Conservation (phyloP, 2,888 invertebrate genomes). For the Thymelicus sylvestris region DNA sequence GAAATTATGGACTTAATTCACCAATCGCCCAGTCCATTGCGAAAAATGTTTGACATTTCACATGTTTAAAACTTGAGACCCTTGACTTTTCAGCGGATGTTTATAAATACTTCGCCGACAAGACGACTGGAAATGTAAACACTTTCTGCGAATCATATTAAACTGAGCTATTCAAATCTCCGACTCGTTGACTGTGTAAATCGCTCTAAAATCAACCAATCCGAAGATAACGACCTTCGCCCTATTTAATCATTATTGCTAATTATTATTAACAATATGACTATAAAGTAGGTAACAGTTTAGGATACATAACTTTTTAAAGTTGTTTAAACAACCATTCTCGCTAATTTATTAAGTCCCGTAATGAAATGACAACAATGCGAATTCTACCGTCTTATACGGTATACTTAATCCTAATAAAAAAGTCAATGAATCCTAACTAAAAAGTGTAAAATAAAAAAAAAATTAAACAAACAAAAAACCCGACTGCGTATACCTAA, state of each 20-base stretch:
- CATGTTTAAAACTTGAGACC: slow-evolving; percentile 19
- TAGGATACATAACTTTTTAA: no score
- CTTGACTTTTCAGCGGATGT: slow-evolving; percentile 32
- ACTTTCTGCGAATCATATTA: slow-evolving; percentile 34
- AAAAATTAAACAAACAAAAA: no score
- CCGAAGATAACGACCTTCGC: slow-evolving; percentile 27
- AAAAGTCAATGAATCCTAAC: no score
- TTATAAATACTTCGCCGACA: slow-evolving; percentile 34
- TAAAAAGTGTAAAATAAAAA: no score
- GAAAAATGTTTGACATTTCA: slow-evolving; percentile 24
- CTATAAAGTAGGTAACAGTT: no score
- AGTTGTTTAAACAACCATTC: no score
- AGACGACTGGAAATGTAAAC: slow-evolving; percentile 29
- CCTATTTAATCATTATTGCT: slow-evolving; percentile 26
- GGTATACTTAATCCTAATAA: no score
- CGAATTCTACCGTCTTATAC: no score
- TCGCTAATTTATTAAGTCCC: no score
- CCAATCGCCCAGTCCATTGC: background rate
- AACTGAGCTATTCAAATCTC: slow-evolving; percentile 9
- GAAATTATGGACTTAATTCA: background rate
- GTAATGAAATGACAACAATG: no score
- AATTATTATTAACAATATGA: no score
- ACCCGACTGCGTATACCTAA: no score
- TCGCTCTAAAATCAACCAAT: slow-evolving; percentile 19
- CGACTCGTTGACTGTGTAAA: slow-evolving; percentile 20